A percentile compares a stretch with the other conserved stretches of the same genome.
phyloP scores from a whole-genome alignment of 2,797 vertebrate genomes.

The Tokudaia muenninki region DNA sequence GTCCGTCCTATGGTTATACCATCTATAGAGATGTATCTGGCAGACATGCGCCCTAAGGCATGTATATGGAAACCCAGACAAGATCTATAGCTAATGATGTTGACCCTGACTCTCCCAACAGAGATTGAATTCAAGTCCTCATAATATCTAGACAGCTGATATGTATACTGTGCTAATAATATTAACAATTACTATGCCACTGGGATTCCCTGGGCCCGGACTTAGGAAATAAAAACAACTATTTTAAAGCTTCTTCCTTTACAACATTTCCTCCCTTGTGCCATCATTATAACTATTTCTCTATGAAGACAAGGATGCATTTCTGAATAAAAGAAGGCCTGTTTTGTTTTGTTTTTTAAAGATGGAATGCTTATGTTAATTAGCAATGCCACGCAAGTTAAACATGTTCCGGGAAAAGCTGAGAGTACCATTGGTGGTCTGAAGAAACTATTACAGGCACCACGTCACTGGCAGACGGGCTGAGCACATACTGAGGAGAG shows the following conservation, averaged over 20 bases:
- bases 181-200: conserved; percentile 95
- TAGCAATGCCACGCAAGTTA: conserved; percentile 6
- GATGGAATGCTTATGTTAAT: conserved; percentile 3
- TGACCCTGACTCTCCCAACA: conserved; percentile 98
- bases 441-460: not conserved
- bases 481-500: not conserved
- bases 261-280: conserved; percentile 49
- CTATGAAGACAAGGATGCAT: not conserved
- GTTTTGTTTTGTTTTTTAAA: not conserved
- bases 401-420: conserved; percentile 27
- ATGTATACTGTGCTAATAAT: conserved; percentile 97
- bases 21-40: conserved; percentile 93
- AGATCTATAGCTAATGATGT: conserved; percentile 97
- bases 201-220: conserved; percentile 85
- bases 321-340: conserved; percentile 48
- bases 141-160: conserved; percentile 98
- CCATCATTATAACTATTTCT: not conserved
- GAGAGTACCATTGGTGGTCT: not conserved
- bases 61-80: conserved; percentile 91
- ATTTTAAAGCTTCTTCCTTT: conserved; percentile 79
- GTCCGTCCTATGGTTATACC: conserved; percentile 91
- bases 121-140: conserved; percentile 97
- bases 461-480: not conserved
- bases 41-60: conserved; percentile 96
- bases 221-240: conserved; percentile 50